phyloP scores from a whole-genome alignment of 2,113 vertebrate genomes.

The Litocranius walleri region DNA sequence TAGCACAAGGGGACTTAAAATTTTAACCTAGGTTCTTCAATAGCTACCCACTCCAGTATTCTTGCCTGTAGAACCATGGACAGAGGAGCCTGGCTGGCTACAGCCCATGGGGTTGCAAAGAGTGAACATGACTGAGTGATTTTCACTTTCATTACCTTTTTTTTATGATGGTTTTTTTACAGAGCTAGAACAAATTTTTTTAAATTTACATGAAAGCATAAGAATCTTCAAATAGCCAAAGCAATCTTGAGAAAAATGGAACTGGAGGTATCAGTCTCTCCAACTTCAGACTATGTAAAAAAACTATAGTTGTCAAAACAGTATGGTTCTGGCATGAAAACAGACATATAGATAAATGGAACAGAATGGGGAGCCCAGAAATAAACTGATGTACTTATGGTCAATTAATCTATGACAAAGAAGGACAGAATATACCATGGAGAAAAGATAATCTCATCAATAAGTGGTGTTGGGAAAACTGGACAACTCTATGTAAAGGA shows the following conservation, averaged over 20 bases:
- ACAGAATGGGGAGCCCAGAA: neutral
- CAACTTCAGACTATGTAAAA: neutral
- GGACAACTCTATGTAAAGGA: neutral
- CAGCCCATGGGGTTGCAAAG: neutral
- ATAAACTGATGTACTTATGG: neutral
- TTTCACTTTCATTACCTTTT: neutral
- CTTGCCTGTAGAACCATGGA: neutral
- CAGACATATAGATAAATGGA: neutral
- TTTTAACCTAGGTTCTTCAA: too few species aligned
- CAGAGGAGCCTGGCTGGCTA: neutral
- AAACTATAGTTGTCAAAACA: neutral
- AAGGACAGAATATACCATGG: neutral
- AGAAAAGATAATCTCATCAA: neutral
- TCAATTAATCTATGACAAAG: neutral
- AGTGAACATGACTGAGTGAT: neutral
- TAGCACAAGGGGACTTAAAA: too few species aligned
- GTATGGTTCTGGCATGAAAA: neutral
- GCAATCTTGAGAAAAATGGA: neutral
- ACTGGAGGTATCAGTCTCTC: neutral
- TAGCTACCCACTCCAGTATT: neutral
- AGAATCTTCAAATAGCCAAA: neutral
- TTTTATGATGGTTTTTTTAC: neutral
- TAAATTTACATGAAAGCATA: neutral
- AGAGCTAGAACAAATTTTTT: neutral
- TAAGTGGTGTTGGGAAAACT: neutral